phyloP scores from a whole-genome alignment of 1,140 invertebrate genomes.

The Pogonomyrmex californicus region DNA sequence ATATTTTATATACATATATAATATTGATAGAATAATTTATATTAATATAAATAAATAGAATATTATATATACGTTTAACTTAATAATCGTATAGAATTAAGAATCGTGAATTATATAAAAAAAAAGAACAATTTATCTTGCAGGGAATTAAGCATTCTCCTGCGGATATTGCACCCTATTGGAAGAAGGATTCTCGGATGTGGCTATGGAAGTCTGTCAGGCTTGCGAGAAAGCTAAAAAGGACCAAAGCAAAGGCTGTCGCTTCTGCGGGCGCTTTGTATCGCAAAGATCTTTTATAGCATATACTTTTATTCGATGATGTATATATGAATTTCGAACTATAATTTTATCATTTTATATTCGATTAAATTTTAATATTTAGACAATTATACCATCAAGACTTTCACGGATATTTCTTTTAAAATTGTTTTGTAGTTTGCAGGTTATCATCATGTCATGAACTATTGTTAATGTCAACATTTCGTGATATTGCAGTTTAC shows the following conservation, averaged over 20 bases:
- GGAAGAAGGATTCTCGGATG: slow-evolving; percentile 90
- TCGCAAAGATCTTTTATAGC: slow-evolving; percentile 26
- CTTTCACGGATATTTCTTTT: too few species aligned
- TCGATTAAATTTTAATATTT: background rate
- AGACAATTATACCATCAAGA: too few species aligned
- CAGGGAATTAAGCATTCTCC: slow-evolving; percentile 84
- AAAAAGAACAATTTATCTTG: slow-evolving; percentile 40
- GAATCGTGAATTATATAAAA: background rate
- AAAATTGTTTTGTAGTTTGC: too few species aligned
- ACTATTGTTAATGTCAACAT: too few species aligned
- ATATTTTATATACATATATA: too few species aligned
- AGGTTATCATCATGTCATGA: too few species aligned
- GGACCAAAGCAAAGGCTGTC: slow-evolving; percentile 65
- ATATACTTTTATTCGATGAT: slow-evolving; percentile 7
- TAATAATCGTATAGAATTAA: background rate
- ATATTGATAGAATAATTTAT: background rate
- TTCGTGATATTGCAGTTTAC: too few species aligned
- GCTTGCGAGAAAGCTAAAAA: slow-evolving; percentile 66
- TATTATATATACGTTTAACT: background rate
- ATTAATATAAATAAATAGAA: too few species aligned
- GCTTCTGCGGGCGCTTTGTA: background rate
- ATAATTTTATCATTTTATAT: slow-evolving; percentile 21
- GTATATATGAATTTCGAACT: slow-evolving; percentile 2
- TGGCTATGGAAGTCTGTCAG: slow-evolving; percentile 89
- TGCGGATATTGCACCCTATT: slow-evolving; percentile 86